Evolutionary conservation across 2,797 vertebrate genomes (phyloP).

Genomic region (Arrhamphus sclerolepis): DNA sequence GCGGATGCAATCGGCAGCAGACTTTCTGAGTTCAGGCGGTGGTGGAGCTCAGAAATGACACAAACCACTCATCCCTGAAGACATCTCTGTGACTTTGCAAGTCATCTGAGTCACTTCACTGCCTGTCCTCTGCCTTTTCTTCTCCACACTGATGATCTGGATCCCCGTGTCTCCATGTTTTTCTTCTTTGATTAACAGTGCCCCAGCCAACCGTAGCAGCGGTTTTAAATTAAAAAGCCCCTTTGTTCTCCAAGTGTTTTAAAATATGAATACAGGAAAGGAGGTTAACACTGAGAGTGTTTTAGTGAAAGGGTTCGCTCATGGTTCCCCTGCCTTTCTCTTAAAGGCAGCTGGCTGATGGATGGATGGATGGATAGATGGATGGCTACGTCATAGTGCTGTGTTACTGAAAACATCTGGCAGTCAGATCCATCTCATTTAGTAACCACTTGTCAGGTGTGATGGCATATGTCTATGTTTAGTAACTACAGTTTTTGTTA

Average conservation of each 20-base stretch:
- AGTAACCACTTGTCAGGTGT: not conserved
- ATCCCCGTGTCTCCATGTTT: conserved; percentile 21
- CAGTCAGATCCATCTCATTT: conserved; percentile 1
- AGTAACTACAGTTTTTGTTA: too few species aligned
- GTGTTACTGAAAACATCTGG: not conserved
- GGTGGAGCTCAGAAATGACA: conserved; percentile 21
- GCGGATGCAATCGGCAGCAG: conserved; percentile 17
- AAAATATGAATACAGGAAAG: conserved; percentile 7
- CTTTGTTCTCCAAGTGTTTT: conserved; percentile 26
- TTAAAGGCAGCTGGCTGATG: too few species aligned
- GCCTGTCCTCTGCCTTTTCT: conserved; percentile 20
- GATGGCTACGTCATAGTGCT: not conserved
- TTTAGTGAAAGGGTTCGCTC: too few species aligned
- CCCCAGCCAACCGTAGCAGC: conserved; percentile 19
- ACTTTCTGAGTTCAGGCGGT: conserved; percentile 19
- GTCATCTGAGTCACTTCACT: conserved; percentile 41
- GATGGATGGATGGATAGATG: too few species aligned
- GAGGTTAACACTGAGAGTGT: not conserved
- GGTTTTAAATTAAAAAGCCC: conserved; percentile 35
- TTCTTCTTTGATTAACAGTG: conserved; percentile 39
- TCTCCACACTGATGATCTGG: conserved; percentile 20
- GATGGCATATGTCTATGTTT: not conserved
- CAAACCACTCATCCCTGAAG: conserved; percentile 21
- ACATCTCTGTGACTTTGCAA: conserved; percentile 37
- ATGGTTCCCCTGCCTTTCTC: too few species aligned